Base-by-base conservation (phyloP, 2,888 invertebrate genomes). In the Mimachlamys varia region DNA sequence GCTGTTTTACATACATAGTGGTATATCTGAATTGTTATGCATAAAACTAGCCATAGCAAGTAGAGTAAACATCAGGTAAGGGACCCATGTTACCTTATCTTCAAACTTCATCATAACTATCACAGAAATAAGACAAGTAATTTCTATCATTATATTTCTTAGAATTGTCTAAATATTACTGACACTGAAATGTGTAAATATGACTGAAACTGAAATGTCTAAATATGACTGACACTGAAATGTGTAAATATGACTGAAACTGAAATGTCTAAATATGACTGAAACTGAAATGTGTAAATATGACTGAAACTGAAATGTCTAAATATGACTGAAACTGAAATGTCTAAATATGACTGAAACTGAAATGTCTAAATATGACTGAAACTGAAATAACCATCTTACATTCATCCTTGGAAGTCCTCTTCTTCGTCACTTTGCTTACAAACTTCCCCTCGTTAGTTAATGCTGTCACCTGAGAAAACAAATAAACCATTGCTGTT, bases 401-500 rank as follows among this genome's bases (percentile, higher is more conserved):
- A 97, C 97, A 97, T 93, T 96, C 96, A 94, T 96, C 96, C 92
- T 96, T 96, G 0, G 96, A 93, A 76, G 96, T 96, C 88, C 95
- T 93, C 90, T 96, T 96, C 93, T 96, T 96, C n/a, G 96, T 93
- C 22, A 94, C 89, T 93, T 96, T 96, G 90, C 97, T 96, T 89
- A 96, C 96, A 95, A 96, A 96, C 88, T 95, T 96, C 13, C 96
- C 97, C 93, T 97, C 96, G 94, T 95, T 96, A 12, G 96, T 97
- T 37, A 96, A 91, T 13, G 96, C 96, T 19, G 94, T 94, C 88
- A 96, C 95, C 96, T 96, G 90, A 19, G 91, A 93, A 76, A 88
- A 37, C 89, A 55, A 76, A 53, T 19, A 44, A 44, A 44, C 44
- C 44, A 44, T 44, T 3, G 44, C 44, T 44, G 44, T n/a, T n/a